Base-by-base conservation (phyloP, 1,140 invertebrate species). In the Diachasmimorpha longicaudata region DNA sequence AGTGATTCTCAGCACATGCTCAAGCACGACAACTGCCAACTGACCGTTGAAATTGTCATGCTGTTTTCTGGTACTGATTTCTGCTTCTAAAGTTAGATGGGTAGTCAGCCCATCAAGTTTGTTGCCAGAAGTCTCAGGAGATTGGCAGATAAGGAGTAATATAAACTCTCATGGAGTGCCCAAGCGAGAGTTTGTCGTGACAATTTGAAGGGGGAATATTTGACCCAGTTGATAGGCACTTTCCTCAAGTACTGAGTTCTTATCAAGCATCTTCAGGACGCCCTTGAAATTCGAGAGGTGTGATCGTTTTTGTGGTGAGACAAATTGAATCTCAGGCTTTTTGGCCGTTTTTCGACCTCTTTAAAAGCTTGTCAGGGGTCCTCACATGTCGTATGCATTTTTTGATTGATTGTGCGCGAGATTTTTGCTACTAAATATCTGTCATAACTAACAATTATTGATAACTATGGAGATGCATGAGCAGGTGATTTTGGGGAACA, bases 151-250 rank as follows among this genome's bases (percentile, higher is more conserved):
- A 31, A 63, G 58, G 16, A 63, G 21, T 63, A 19, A 42, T 42
- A 42, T 42, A 19, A 52, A 52, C 48, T 52, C 13, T 52, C 48
- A 16, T 52, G n/a, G 5, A 63, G 58, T 25, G 31, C 31, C 6
- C 31, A 31, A 31, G 31, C 31, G 0, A 4, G 58, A 63, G 23
- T 31, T 63, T 25, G 58, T 63, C 58, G 13, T 31, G 4, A 10
- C 58, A 63, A 63, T 8, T 52, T 63, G 58, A 63, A 63, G 23
- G n/a, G 19, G 23, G 58, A 58, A 63, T 13, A 19, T 3, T 25
- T 63, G 58, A 63, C 58, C 58, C 58, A 63, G 58, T 63, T 63
- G 58, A 63, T 63, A 63, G 58, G 23, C 19, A 63, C 58, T 63
- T 63, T 25, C 14, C 21, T 63, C 58, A 63, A 63, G 58, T 52